Evolutionary conservation across 2,797 vertebrate genomes (phyloP), one percentile per base, ranked within the genome.

Genomic region (Oreortyx pictus): DNA sequence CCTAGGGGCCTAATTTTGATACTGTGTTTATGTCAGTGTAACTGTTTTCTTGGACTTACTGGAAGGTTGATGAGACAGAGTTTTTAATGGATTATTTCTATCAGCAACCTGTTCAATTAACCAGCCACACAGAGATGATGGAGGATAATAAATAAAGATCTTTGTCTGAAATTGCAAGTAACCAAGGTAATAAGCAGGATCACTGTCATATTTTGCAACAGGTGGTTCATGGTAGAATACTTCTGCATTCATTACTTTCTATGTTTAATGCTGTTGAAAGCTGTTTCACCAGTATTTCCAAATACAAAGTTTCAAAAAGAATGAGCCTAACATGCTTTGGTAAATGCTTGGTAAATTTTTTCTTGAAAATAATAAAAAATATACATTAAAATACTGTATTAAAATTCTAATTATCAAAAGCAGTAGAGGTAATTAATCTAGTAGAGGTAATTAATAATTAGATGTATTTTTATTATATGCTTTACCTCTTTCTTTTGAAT

Each of bases 221-320:
- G 52, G 27, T 92, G 33, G 27, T 56, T 82, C 92, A 50, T 71
- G 72, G 75, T 66, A 54, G 35, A 93, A 74, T 72, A 90, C 66
- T 70, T 90, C 50, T 74, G 10, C 10, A 18, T 61, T 88, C 33
- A 62, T 80, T 83, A 35, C 10, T 66, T 75, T 68, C 44, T 5
- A 37, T 62, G 11, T 68, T 94, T 89, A 65, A 43, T 77, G 44
- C 16, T 47, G 43, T 54, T 82, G 57, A 19, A 89, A 49, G 31
- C 4, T 73, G 52, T 87, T 92, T 89, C 31, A 66, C 37, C 22
- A 78, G 35, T 16, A 31, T 84, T 70, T 76, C 37, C 22, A 73
- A 80, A 68, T n/a, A 54, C 3, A 67, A 4, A 29, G 16, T 50
- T 91, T 76, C 35, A 64, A 62, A 68, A 83, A 65, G 35, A 73